Evolutionary conservation across 2,888 invertebrate species (phyloP).

Genomic region (Pardosa pseudoannulata): DNA sequence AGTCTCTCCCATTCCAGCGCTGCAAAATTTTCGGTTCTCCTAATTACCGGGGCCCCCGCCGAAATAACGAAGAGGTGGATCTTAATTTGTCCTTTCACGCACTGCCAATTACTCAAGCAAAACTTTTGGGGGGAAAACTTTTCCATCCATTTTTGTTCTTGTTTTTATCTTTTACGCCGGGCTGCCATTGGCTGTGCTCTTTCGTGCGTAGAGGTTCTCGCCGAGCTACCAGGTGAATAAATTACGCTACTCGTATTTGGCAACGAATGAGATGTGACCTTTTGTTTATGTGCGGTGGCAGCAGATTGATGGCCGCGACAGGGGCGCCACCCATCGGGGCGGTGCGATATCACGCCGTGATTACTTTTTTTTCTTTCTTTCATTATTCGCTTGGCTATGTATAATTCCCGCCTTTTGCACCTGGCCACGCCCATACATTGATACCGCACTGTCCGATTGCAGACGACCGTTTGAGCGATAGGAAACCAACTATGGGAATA

Average conservation of each 20-base stretch:
- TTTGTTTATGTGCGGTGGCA: constrained; percentile 69
- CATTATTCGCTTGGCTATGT: constrained; percentile 42
- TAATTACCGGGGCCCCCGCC: constrained; percentile 55
- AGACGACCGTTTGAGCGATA: neutral
- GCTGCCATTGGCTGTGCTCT: constrained; percentile 39
- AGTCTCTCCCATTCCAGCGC: too few relatives aligned
- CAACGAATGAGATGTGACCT: constrained; percentile 69
- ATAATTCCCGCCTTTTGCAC: constrained; percentile 37
- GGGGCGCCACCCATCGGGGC: constrained; percentile 64
- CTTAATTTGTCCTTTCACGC: constrained; percentile 66
- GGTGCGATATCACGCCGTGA: constrained; percentile 61
- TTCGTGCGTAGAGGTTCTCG: constrained; percentile 51
- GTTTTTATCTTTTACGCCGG: neutral
- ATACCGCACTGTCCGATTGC: neutral
- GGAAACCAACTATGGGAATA: neutral
- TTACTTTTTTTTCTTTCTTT: constrained; percentile 44
- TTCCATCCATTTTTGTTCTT: constrained; percentile 45
- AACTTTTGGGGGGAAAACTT: constrained; percentile 32
- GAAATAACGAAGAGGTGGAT: constrained; percentile 35
- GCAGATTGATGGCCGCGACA: constrained; percentile 57
- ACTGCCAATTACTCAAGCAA: neutral
- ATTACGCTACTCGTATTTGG: constrained; percentile 68
- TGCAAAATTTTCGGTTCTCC: constrained; percentile 46
- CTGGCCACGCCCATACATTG: constrained; percentile 34
- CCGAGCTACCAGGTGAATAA: constrained; percentile 65